Evolutionary conservation across 2,797 vertebrate genomes (phyloP), one percentile per base, ranked within the genome.

Genomic region (Poecilia gillii): DNA sequence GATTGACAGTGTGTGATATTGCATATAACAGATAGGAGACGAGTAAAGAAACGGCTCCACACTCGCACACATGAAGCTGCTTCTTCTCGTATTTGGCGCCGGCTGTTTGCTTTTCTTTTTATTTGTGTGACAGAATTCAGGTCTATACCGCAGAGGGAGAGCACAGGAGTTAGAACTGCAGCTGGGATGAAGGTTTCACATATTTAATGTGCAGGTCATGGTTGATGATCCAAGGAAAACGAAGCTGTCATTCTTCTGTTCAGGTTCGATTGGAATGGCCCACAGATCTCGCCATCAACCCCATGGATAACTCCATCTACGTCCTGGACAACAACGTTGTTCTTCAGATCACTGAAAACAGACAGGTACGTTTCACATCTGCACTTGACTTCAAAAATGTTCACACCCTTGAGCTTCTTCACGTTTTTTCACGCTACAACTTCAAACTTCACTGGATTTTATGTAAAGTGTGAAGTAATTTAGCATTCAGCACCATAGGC

Each of bases 231-330:
- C 18, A 28, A 45, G 7, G n/a, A 33, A 23, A 31, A 16, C 9
- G 8, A 71, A 43, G 31, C 57, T 45, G 11, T 7, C 12, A 3
- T 0, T 51, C 14, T 16, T 66, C 64, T 74, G 33, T 83, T n/a
- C 88, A 99, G 99, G 98, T 99, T 33, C 97, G 98, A 74, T 93
- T 99, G 88, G 98, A 99, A 75, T 99, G 99, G 99, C 98, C 99
- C 72, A 99, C 98, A 31, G 98, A 98, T 91, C 94, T 99, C 13
- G 97, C 98, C 55, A 98, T 99, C 89, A 99, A 99, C 92, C 99
- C 98, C 0, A 99, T 99, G 97, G 99, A 99, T 84, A 99, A 99
- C 93, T 99, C 99, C 85, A 97, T 99, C 84, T 99, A 98, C 0
- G 97, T 99, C 75, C 88, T 99, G 95, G 99, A 99, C 93, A 99